A percentile compares a stretch with the other conserved stretches of the same genome.
Conservation (phyloP, 2,113 vertebrate genomes). For the Caracal caracal region DNA sequence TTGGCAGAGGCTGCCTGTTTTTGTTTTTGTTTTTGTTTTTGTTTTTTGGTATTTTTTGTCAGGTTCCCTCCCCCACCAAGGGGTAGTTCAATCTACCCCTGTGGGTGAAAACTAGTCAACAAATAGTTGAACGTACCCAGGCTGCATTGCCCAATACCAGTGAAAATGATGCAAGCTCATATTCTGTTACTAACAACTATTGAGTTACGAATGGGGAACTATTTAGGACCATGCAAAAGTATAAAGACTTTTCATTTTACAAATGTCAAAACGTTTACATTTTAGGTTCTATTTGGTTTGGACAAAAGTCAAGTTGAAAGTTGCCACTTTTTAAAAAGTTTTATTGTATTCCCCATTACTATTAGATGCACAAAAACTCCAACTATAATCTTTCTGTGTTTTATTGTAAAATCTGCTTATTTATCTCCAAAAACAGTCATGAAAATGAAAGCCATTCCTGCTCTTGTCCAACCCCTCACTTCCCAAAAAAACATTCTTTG, state of each 20-base stretch:
- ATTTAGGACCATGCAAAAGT: conserved; percentile 7
- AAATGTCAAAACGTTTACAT: conserved; percentile 35
- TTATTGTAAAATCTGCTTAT: conserved; percentile 50
- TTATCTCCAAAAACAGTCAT: conserved; percentile 56
- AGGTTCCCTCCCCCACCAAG: neutral
- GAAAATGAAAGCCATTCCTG: conserved; percentile 60
- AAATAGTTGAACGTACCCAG: neutral
- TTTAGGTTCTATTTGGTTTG: conserved; percentile 58
- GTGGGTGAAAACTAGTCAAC: conserved; percentile 53
- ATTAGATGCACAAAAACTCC: conserved; percentile 47
- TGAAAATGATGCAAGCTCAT: conserved; percentile 29
- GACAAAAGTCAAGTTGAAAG: conserved; percentile 25
- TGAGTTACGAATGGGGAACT: conserved; percentile 5
- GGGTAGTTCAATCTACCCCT: neutral
- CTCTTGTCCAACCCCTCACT: conserved; percentile 6
- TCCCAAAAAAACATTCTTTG: conserved; percentile 66
- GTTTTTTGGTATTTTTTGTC: neutral
- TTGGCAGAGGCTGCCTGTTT: conserved; percentile 25
- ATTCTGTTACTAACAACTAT: conserved; percentile 5
- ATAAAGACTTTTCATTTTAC: conserved; percentile 42
- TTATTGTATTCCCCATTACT: conserved; percentile 1
- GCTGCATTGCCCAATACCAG: neutral
- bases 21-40: too few relatives aligned
- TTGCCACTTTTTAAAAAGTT: neutral
- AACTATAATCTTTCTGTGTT: conserved; percentile 47